Percentiles rank a stretch among this genome's conserved stretches.
Evolutionary conservation across 1,140 invertebrate genomes (phyloP).

Genomic region (Ditylenchus dipsaci): DNA sequence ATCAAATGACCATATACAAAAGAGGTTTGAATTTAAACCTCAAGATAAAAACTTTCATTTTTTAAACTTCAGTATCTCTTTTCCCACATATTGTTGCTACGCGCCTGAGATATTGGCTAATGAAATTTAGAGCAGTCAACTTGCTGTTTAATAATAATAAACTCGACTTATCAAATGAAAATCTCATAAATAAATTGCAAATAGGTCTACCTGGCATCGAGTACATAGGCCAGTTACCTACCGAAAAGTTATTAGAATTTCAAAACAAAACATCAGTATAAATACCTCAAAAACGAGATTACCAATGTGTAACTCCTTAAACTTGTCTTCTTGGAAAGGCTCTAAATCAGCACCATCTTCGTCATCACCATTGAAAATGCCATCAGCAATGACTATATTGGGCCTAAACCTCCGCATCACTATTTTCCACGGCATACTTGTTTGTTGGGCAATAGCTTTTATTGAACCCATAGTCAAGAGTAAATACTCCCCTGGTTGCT

Average conservation of each 20-base stretch:
- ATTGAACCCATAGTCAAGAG: not conserved
- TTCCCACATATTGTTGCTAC: too few relatives aligned
- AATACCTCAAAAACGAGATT: not conserved
- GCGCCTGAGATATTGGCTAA: too few relatives aligned
- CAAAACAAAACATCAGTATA: not conserved
- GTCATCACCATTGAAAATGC: not conserved
- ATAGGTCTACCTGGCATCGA: not conserved
- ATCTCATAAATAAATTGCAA: not conserved
- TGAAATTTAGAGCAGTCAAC: too few relatives aligned
- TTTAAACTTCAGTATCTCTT: too few relatives aligned
- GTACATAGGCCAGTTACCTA: not conserved
- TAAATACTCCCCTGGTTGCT: conserved; percentile 1
- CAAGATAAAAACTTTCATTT: too few relatives aligned
- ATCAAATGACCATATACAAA: too few relatives aligned
- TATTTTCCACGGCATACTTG: not conserved
- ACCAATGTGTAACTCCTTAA: not conserved
- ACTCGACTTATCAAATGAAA: too few relatives aligned
- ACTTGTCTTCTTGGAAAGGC: not conserved
- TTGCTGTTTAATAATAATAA: too few relatives aligned
- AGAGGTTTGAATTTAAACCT: too few relatives aligned
- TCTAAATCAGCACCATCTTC: too few relatives aligned
- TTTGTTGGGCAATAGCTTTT: not conserved
- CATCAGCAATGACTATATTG: not conserved
- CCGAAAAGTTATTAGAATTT: too few relatives aligned
- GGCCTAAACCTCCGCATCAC: not conserved